phyloP scores from a whole-genome alignment of 2,888 invertebrate species.

The Empis livida region DNA sequence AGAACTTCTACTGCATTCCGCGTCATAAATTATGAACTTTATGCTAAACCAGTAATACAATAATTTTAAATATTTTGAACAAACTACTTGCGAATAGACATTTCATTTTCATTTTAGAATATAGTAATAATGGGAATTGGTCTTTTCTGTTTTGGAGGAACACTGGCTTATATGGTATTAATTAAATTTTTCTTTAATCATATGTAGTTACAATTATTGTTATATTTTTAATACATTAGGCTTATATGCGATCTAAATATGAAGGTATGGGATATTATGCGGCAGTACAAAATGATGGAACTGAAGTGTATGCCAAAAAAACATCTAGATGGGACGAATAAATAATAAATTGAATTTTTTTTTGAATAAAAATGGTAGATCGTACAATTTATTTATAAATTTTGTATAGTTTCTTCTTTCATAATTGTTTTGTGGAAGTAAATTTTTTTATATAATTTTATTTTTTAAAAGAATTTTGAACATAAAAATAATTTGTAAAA shows the following conservation, averaged over 20 bases:
- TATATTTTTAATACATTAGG: constrained; percentile 13
- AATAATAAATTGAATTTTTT: constrained; percentile 19
- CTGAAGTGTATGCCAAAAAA: constrained; percentile 58
- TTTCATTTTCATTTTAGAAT: constrained; percentile 49
- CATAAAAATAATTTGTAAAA: too few relatives aligned
- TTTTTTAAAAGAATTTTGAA: too few relatives aligned
- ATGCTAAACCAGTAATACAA: constrained; percentile 70
- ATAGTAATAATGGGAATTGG: constrained; percentile 74
- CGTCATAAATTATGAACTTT: constrained; percentile 78
- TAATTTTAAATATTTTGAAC: background rate
- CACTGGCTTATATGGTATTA: constrained; percentile 56
- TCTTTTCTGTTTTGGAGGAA: constrained; percentile 55
- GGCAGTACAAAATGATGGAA: constrained; percentile 65
- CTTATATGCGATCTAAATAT: constrained; percentile 73
- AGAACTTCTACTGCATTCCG: constrained; percentile 63
- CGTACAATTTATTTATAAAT: constrained; percentile 1
- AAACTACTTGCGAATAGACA: background rate
- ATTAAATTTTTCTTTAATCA: too few relatives aligned
- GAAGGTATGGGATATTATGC: constrained; percentile 68
- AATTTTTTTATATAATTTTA: too few relatives aligned
- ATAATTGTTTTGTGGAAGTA: too few relatives aligned
- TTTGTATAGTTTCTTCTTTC: background rate
- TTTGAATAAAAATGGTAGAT: background rate
- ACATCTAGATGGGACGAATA: constrained; percentile 60
- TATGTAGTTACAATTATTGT: too few relatives aligned